Percentiles rank a stretch among this genome's conserved stretches.
Conservation (phyloP, 2,888 invertebrate genomes). For the Dendrolimus houi region DNA sequence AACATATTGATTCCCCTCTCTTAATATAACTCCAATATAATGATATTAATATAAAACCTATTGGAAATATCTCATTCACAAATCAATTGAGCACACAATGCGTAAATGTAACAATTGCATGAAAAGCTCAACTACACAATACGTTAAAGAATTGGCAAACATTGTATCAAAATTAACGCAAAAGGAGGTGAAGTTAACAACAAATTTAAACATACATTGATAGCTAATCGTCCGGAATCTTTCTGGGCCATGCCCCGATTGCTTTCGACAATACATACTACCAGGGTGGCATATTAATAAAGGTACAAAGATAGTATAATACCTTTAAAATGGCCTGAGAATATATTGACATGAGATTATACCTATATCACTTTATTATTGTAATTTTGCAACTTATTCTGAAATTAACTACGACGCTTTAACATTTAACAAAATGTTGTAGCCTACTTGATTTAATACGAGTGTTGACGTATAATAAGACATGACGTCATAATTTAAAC, state of each 20-base stretch:
- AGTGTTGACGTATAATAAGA: too few relatives aligned
- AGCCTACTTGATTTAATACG: too few relatives aligned
- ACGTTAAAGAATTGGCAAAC: conserved; percentile 74
- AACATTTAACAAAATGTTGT: too few relatives aligned
- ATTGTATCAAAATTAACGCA: conserved; percentile 73
- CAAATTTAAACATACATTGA: conserved; percentile 70
- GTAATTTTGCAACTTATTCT: too few relatives aligned
- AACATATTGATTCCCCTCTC: too few relatives aligned
- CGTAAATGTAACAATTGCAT: conserved; percentile 11
- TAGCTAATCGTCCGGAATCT: conserved; percentile 69
- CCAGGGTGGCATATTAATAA: conserved; percentile 49
- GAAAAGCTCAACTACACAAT: conserved; percentile 52
- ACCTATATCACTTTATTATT: conserved; percentile 1
- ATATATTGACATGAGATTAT: background rate
- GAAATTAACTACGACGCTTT: too few relatives aligned
- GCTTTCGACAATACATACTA: conserved; percentile 45
- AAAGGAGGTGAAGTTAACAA: conserved; percentile 72
- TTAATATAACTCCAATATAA: too few relatives aligned
- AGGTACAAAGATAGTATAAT: conserved; percentile 8
- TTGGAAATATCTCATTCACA: conserved; percentile 1
- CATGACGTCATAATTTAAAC: too few relatives aligned
- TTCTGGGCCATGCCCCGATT: conserved; percentile 64
- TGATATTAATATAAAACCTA: too few relatives aligned
- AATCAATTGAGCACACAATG: conserved; percentile 1
- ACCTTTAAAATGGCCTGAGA: background rate